Percentiles rank a stretch among this genome's conserved stretches.
Conservation (phyloP, 2,797 vertebrate genomes). For the Columba guinea region DNA sequence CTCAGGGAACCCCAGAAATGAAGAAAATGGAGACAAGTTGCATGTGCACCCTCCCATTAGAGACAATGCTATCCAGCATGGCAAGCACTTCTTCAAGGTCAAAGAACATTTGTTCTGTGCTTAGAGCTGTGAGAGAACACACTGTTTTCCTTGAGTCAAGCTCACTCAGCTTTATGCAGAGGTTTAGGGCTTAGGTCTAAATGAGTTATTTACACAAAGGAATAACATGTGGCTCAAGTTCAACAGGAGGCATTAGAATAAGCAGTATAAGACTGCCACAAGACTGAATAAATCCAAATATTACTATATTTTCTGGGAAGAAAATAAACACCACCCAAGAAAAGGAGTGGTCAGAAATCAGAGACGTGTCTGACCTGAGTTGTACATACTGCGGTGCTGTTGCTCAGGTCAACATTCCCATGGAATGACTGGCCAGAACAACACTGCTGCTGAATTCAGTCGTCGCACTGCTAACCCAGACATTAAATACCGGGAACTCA, state of each 20-base stretch:
- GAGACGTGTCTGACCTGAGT: slow-evolving; percentile 35
- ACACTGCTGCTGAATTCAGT: not conserved
- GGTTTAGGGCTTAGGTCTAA: not conserved
- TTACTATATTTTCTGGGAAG: slow-evolving; percentile 44
- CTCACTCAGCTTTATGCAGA: not conserved
- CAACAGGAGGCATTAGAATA: not conserved
- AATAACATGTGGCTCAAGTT: not conserved
- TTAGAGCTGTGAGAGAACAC: not conserved
- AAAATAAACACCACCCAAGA: slow-evolving; percentile 55
- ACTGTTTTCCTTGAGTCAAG: not conserved
- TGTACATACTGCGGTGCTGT: slow-evolving; percentile 9
- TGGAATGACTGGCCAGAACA: not conserved
- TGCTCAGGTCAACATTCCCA: slow-evolving; percentile 13
- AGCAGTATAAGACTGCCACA: not conserved
- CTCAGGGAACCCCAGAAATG: rapidly evolving
- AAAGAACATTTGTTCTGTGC: not conserved
- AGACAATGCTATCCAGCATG: not conserved
- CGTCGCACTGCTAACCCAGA: rapidly evolving
- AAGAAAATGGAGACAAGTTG: not conserved
- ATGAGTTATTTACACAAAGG: not conserved
- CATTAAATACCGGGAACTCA: slow-evolving; percentile 3
- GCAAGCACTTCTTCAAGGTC: not conserved
- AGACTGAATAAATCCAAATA: slow-evolving; percentile 28
- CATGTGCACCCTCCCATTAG: not conserved
- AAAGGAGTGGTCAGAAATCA: slow-evolving; percentile 43